phyloP scores from a whole-genome alignment of 1,140 invertebrate genomes.

The Hydropsyche tenuis region DNA sequence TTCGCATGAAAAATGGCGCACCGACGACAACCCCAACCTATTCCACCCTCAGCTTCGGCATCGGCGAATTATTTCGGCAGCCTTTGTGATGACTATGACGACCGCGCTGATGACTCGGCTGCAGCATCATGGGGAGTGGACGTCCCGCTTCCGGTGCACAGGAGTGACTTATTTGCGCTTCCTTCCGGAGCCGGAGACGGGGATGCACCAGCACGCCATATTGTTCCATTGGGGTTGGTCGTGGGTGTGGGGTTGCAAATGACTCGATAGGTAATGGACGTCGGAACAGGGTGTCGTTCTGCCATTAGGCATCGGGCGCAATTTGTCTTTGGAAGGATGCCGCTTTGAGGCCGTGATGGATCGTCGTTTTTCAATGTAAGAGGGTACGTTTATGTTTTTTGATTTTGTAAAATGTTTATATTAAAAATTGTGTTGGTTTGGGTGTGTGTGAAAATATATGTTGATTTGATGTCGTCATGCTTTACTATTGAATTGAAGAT shows the following conservation, averaged over 20 bases:
- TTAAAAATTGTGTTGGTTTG: too few relatives aligned
- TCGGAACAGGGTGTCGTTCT: conserved; percentile 44
- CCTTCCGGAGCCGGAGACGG: conserved; percentile 47
- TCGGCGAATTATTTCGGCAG: neutral
- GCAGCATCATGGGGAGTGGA: conserved; percentile 14
- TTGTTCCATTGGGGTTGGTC: conserved; percentile 31
- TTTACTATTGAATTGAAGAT: neutral
- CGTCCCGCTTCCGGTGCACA: conserved; percentile 41
- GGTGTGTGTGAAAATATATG: too few relatives aligned
- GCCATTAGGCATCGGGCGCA: conserved; percentile 37
- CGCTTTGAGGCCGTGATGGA: neutral
- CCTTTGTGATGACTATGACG: neutral
- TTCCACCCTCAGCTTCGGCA: neutral
- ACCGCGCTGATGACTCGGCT: neutral
- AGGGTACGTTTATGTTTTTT: too few relatives aligned
- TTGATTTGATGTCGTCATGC: too few relatives aligned
- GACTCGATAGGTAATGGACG: conserved; percentile 47
- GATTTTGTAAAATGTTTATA: too few relatives aligned
- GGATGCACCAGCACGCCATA: conserved; percentile 48
- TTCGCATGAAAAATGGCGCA: conserved; percentile 3
- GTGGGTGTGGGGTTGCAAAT: conserved; percentile 36
- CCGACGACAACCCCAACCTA: neutral
- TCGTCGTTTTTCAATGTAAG: neutral
- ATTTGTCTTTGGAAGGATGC: conserved; percentile 15
- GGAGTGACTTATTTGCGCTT: conserved; percentile 50